A percentile compares a stretch with the other conserved stretches of the same genome.
Evolutionary conservation across 2,888 invertebrate genomes (phyloP).

Genomic region (Pheosia tremula): DNA sequence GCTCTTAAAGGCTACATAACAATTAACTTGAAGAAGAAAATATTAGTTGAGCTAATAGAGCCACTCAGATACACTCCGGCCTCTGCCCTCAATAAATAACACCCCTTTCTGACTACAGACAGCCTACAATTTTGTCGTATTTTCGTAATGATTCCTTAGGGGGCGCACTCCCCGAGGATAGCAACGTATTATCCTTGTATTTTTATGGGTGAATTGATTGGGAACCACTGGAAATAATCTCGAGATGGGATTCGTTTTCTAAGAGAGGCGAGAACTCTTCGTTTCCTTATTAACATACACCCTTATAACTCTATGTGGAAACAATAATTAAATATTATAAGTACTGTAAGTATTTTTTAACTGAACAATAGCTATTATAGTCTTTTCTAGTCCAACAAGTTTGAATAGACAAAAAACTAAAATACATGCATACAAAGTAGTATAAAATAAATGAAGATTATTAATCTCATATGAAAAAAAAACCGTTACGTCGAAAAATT

Average conservation of each 20-base stretch:
- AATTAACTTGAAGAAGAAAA: conserved; percentile 82
- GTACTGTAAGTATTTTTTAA: conserved; percentile 30
- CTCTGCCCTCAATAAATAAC: conserved; percentile 77
- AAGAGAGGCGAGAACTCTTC: conserved; percentile 49
- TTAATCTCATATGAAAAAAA: neutral
- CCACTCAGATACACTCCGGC: conserved; percentile 75
- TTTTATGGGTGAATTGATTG: conserved; percentile 79
- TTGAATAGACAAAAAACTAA: neutral
- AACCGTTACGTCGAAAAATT: conserved; percentile 3
- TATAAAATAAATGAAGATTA: too few species aligned
- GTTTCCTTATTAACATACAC: conserved; percentile 67
- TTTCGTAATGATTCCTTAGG: conserved; percentile 75
- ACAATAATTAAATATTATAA: conserved; percentile 56
- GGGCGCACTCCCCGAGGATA: conserved; percentile 60
- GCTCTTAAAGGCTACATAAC: conserved; percentile 81
- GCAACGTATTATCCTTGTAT: conserved; percentile 61
- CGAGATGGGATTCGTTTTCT: conserved; percentile 72
- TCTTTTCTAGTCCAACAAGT: conserved; percentile 12
- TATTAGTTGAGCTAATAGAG: conserved; percentile 82
- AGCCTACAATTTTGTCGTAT: conserved; percentile 76
- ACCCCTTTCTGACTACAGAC: conserved; percentile 68
- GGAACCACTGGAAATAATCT: conserved; percentile 71
- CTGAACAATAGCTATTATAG: conserved; percentile 18
- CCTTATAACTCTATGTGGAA: conserved; percentile 55
- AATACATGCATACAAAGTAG: too few species aligned